Evolutionary conservation across 1,140 invertebrate species (phyloP).

Genomic region (Leguminivora glycinivorella): DNA sequence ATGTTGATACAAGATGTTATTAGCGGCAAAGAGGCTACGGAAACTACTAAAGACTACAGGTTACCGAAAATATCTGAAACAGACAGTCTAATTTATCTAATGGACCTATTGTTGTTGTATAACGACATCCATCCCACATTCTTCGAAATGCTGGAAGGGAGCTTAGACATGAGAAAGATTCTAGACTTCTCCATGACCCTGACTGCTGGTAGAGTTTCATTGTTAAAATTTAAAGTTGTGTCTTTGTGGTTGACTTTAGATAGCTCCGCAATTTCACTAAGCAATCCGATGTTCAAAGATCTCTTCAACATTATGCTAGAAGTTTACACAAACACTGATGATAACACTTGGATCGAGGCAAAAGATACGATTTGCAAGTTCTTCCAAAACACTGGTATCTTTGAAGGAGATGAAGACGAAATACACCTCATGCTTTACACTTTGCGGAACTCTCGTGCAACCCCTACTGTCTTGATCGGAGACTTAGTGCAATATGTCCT

Average conservation of each 20-base stretch:
- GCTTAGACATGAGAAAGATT: slow-evolving; percentile 74
- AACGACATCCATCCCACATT: slow-evolving; percentile 78
- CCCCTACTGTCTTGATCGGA: slow-evolving; percentile 56
- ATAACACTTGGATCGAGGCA: slow-evolving; percentile 66
- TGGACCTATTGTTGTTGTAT: slow-evolving; percentile 80
- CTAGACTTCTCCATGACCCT: slow-evolving; percentile 65
- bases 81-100: slow-evolving; percentile 73
- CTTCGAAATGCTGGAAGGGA: slow-evolving; percentile 73
- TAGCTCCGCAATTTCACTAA: slow-evolving; percentile 78
- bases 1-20: slow-evolving; percentile 72
- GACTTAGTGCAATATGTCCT: slow-evolving; percentile 65
- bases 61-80: slow-evolving; percentile 52
- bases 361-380: slow-evolving; percentile 75
- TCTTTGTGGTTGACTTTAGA: slow-evolving; percentile 82
- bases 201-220: slow-evolving; percentile 57
- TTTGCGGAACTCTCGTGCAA: slow-evolving; percentile 53
- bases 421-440: slow-evolving; percentile 84
- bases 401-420: slow-evolving; percentile 82
- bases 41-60: slow-evolving; percentile 52
- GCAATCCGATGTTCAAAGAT: slow-evolving; percentile 80
- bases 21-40: slow-evolving; percentile 36
- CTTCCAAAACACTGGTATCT: slow-evolving; percentile 81
- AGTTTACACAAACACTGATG: slow-evolving; percentile 76
- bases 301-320: slow-evolving; percentile 80
- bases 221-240: slow-evolving; percentile 83